Evolutionary conservation across 2,797 vertebrate species (phyloP), one percentile per base, ranked within the genome.

Genomic region (Alfaro cultratus): DNA sequence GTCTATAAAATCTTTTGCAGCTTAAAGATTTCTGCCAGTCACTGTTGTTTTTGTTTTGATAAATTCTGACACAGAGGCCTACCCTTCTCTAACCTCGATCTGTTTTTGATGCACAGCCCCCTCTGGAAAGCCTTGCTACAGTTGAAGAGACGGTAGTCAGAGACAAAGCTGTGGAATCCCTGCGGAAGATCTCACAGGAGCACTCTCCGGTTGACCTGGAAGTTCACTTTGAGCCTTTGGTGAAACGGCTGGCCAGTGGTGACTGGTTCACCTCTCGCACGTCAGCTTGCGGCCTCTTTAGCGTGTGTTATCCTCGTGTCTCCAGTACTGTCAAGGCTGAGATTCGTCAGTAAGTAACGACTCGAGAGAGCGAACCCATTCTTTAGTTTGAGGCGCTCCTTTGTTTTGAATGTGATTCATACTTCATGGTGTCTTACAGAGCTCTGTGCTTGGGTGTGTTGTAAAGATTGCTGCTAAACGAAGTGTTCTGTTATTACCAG

Each of bases 221-320:
- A 89, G 97, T 97, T 81, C 97, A 97, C 82, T 97, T 97, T 88
- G 97, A 97, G 88, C 97, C 97, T 45, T 89, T 97, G 93, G 96
- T 97, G 73, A 97, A 97, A 89, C 94, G 97, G 2, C 89, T 97
- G 88, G 96, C 97, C 80, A 96, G 96, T 47, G 97, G 97, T 68
- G 97, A 97, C 94, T 97, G 97, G 97, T 97, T 97, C 92, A 97
- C 97, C 67, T 97, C 97, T 77, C 96, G 97, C 74, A 97, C 97
- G 45, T 97, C 97, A 45, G 97, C 97, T 15, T 97, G 97, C 5
- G 97, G 97, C 31, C 95, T 97, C 76, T 97, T 97, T 87, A 97
- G 96, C 0, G 97, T 97, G 46, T 97, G 96, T 91, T 97, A 97
- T 90, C 96, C 97, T 0, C 95, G 96, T 23, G 97, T 97, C 36